Percentiles rank a stretch among this genome's conserved stretches.
phyloP scores from a whole-genome alignment of 1,140 invertebrate species.

The Caenorhabditis briggsae region DNA sequence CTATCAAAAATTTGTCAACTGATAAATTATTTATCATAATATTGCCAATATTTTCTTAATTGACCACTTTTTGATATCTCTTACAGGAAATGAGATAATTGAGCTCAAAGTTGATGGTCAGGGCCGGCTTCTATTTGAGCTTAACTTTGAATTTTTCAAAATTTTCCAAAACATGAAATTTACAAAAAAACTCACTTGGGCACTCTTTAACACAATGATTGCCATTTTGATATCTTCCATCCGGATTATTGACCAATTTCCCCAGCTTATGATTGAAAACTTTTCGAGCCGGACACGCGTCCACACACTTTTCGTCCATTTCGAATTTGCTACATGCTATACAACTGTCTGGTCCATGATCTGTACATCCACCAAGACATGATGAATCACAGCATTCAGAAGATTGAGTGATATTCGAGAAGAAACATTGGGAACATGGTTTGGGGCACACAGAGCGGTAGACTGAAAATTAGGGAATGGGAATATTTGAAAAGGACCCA shows the following conservation, averaged over 20 bases:
- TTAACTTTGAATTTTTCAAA: no score
- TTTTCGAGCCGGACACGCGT: slow-evolving; percentile 7
- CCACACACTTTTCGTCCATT: slow-evolving; percentile 29
- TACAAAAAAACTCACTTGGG: slow-evolving; percentile 17
- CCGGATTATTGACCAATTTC: background rate
- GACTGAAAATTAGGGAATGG: slow-evolving; percentile 28
- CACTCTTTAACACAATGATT: slow-evolving; percentile 53
- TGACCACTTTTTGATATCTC: no score
- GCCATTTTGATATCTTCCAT: slow-evolving; percentile 46
- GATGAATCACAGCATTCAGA: slow-evolving; percentile 31
- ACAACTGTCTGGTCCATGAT: background rate
- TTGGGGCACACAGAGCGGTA: slow-evolving; percentile 29
- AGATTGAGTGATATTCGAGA: background rate
- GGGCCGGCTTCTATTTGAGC: no score
- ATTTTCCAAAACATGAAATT: no score
- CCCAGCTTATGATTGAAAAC: slow-evolving; percentile 44
- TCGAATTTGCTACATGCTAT: slow-evolving; percentile 35
- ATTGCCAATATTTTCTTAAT: no score
- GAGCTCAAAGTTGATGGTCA: no score
- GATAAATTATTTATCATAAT: no score
- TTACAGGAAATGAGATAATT: no score
- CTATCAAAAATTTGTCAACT: no score
- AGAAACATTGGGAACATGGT: slow-evolving; percentile 18
- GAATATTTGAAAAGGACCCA: no score
- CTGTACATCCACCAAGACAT: slow-evolving; percentile 17